Percentiles rank a stretch among this genome's conserved stretches.
Evolutionary conservation across 2,888 invertebrate genomes (phyloP).

Genomic region (Coremacera marginata): DNA sequence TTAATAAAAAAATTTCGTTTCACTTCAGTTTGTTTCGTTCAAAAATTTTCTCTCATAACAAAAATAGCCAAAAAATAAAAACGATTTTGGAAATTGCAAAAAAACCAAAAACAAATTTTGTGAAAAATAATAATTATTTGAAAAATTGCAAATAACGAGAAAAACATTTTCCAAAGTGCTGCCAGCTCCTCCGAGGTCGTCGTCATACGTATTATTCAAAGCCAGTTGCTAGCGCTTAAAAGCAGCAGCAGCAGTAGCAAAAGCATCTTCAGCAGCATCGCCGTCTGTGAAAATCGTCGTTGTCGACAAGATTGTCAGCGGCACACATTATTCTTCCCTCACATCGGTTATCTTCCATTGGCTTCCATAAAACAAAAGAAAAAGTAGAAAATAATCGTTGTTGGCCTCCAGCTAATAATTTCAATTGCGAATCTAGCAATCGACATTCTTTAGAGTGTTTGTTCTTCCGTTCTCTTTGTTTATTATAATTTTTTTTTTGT

Average conservation of each 20-base stretch:
- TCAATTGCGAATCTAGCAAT: too few relatives aligned
- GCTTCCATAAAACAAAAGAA: neutral
- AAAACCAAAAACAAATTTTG: slow-evolving; percentile 42
- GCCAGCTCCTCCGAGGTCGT: slow-evolving; percentile 25
- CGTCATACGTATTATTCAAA: slow-evolving; percentile 5
- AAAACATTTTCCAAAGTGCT: slow-evolving; percentile 51
- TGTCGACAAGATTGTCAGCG: neutral
- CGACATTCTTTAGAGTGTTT: slow-evolving; percentile 2
- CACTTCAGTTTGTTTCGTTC: slow-evolving; percentile 50
- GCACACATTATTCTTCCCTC: neutral
- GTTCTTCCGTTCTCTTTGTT: slow-evolving; percentile 8
- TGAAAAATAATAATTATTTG: slow-evolving; percentile 38
- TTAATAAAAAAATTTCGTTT: slow-evolving; percentile 48
- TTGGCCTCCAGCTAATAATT: neutral
- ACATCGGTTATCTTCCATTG: neutral
- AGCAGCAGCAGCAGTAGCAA: neutral
- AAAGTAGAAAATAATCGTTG: slow-evolving; percentile 45
- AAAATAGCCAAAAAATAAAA: slow-evolving; percentile 47
- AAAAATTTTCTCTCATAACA: slow-evolving; percentile 49
- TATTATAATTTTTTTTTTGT: slow-evolving; percentile 1
- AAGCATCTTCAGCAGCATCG: neutral
- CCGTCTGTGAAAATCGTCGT: slow-evolving; percentile 18
- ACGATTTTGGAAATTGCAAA: slow-evolving; percentile 47
- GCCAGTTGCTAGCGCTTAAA: neutral
- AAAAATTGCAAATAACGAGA: slow-evolving; percentile 36